Evolutionary conservation across 2,113 vertebrate species (phyloP).

Genomic region (Ancistrus triradiatus): DNA sequence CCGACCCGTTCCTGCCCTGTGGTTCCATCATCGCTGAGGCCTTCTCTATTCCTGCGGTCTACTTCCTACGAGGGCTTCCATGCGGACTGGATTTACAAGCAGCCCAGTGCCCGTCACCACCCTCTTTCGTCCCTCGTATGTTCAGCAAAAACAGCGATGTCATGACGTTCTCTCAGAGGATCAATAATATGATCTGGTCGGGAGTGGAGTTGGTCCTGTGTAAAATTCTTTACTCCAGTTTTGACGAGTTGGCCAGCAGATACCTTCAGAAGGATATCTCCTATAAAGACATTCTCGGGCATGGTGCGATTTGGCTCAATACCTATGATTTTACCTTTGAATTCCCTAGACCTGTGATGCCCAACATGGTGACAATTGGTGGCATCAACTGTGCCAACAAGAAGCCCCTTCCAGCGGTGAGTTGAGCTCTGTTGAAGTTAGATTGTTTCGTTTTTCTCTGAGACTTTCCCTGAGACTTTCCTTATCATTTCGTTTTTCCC

Average conservation of each 20-base stretch:
- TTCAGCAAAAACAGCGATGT: conserved; percentile 51
- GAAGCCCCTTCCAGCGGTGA: conserved; percentile 64
- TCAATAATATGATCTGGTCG: conserved; percentile 66
- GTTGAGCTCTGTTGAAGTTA: too few species aligned
- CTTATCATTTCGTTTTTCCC: too few species aligned
- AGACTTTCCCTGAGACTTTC: too few species aligned
- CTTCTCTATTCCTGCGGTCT: conserved; percentile 75
- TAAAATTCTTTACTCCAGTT: conserved; percentile 35
- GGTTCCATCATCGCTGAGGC: conserved; percentile 71
- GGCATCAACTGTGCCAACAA: conserved; percentile 69
- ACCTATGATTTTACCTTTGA: conserved; percentile 78
- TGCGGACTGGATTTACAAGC: conserved; percentile 67
- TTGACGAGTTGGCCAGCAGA: conserved; percentile 58
- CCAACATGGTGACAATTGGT: conserved; percentile 76
- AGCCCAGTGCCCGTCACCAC: conserved; percentile 70
- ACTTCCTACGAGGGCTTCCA: conserved; percentile 69
- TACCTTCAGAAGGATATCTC: conserved; percentile 63
- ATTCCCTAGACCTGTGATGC: conserved; percentile 78
- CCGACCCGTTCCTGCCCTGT: conserved; percentile 77
- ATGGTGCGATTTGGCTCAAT: too few species aligned
- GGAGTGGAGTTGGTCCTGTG: conserved; percentile 49
- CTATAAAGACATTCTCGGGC: too few species aligned
- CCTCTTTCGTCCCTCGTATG: conserved; percentile 67
- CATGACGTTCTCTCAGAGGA: conserved; percentile 75
- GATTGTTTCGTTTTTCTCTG: too few species aligned